Conservation (phyloP, 2,888 invertebrate species). For the Andricus curvator region DNA sequence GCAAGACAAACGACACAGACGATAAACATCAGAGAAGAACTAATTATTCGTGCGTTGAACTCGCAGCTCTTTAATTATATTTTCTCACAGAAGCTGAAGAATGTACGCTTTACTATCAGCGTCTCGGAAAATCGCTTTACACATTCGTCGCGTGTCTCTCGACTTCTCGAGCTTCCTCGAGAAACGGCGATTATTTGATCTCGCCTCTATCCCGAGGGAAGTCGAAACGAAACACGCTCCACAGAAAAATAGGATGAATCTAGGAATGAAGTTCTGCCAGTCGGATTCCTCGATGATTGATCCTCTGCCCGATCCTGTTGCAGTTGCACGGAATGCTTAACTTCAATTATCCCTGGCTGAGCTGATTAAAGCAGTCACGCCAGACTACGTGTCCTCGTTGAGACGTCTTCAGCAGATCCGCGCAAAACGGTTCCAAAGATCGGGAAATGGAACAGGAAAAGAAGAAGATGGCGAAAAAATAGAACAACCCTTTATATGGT, state of each 20-base stretch:
- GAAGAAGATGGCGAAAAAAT: slow-evolving; percentile 16
- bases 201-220: slow-evolving; percentile 14
- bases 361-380: slow-evolving; percentile 59
- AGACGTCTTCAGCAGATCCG: slow-evolving; percentile 7
- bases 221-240: not conserved
- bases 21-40: slow-evolving; percentile 11
- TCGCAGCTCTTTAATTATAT: slow-evolving; percentile 40
- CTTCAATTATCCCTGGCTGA: slow-evolving; percentile 45
- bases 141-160: slow-evolving; percentile 38
- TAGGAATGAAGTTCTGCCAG: slow-evolving; percentile 42
- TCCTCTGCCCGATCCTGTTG: slow-evolving; percentile 32
- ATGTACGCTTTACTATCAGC: slow-evolving; percentile 36
- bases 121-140: slow-evolving; percentile 39
- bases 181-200: slow-evolving; percentile 43
- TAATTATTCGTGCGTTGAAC: slow-evolving; percentile 41
- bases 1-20: not conserved
- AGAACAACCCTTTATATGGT: slow-evolving; percentile 4
- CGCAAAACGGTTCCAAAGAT: slow-evolving; percentile 3
- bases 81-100: slow-evolving; percentile 41
- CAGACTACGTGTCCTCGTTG: slow-evolving; percentile 27
- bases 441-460: not conserved
- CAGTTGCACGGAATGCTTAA: slow-evolving; percentile 41
- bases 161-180: slow-evolving; percentile 15
- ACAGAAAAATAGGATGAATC: slow-evolving; percentile 39
- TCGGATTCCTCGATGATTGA: slow-evolving; percentile 46